Conservation (phyloP, 2,888 invertebrate species). For the Nomada fucata region DNA sequence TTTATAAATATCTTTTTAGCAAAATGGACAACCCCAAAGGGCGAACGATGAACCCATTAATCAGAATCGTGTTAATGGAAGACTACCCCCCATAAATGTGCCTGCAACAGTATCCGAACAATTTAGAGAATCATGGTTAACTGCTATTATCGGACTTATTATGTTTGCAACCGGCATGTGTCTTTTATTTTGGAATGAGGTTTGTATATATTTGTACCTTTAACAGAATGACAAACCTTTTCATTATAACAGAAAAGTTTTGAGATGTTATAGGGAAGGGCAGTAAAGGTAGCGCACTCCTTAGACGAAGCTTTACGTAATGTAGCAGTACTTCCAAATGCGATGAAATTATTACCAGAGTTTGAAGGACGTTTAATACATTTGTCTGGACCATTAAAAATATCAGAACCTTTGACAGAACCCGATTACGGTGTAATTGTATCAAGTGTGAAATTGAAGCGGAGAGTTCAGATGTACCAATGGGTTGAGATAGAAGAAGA, state of each 20-base stretch:
- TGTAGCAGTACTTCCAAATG: conserved; percentile 85
- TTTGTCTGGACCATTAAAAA: conserved; percentile 89
- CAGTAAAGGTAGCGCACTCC: conserved; percentile 91
- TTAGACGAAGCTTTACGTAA: conserved; percentile 90
- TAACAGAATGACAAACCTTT: background rate
- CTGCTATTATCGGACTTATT: conserved; percentile 88
- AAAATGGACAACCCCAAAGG: conserved; percentile 72
- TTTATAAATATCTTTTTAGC: conserved; percentile 55
- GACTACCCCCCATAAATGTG: conserved; percentile 65
- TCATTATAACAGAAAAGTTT: background rate
- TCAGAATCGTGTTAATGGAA: conserved; percentile 65
- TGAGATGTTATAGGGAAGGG: conserved; percentile 88
- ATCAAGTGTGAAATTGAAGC: conserved; percentile 92
- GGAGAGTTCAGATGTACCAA: conserved; percentile 96
- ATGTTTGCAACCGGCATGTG: conserved; percentile 89
- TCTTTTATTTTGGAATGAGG: conserved; percentile 94
- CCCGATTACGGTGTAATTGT: conserved; percentile 94
- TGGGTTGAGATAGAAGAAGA: conserved; percentile 92
- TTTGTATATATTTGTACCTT: conserved; percentile 75
- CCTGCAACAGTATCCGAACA: conserved; percentile 84
- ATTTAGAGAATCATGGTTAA: conserved; percentile 90
- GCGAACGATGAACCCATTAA: conserved; percentile 64
- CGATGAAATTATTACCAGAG: conserved; percentile 85
- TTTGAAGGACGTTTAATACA: conserved; percentile 92
- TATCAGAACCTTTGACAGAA: conserved; percentile 93